phyloP scores from a whole-genome alignment of 2,888 invertebrate genomes.

The Drosophila anceps region DNA sequence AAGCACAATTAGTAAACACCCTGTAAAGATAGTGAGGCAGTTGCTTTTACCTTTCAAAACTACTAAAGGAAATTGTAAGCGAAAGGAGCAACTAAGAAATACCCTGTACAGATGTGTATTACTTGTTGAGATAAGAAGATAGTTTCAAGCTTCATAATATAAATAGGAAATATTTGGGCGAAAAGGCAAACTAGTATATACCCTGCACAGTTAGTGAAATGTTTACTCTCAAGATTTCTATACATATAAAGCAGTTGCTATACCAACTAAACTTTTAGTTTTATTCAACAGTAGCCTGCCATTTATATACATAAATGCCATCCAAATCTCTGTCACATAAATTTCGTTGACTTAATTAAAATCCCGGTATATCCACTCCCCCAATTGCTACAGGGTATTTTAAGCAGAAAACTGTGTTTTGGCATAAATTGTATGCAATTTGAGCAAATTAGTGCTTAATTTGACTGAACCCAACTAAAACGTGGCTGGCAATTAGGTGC shows the following conservation, averaged over 20 bases:
- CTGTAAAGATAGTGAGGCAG: not conserved
- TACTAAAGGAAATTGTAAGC: too few species aligned
- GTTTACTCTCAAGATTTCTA: too few species aligned
- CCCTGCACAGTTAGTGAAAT: not conserved
- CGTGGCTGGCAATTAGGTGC: constrained; percentile 44
- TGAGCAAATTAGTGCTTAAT: constrained; percentile 54
- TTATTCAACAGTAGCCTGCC: not conserved
- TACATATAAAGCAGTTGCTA: not conserved
- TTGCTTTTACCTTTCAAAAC: not conserved
- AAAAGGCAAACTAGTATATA: not conserved
- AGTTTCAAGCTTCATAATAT: too few species aligned
- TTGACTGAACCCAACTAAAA: constrained; percentile 31
- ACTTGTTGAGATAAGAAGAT: too few species aligned
- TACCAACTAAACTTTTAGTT: not conserved
- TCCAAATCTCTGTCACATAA: not conserved
- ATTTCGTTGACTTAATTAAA: not conserved
- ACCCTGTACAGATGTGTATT: not conserved
- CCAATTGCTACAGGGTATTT: constrained; percentile 10
- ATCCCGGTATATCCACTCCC: not conserved
- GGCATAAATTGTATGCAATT: constrained; percentile 37
- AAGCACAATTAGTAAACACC: not conserved
- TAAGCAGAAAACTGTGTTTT: not conserved
- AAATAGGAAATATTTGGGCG: too few species aligned
- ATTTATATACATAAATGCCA: not conserved
- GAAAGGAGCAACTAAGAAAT: not conserved